phyloP scores from a whole-genome alignment of 2,113 vertebrate genomes.

The Syrrhaptes paradoxus region DNA sequence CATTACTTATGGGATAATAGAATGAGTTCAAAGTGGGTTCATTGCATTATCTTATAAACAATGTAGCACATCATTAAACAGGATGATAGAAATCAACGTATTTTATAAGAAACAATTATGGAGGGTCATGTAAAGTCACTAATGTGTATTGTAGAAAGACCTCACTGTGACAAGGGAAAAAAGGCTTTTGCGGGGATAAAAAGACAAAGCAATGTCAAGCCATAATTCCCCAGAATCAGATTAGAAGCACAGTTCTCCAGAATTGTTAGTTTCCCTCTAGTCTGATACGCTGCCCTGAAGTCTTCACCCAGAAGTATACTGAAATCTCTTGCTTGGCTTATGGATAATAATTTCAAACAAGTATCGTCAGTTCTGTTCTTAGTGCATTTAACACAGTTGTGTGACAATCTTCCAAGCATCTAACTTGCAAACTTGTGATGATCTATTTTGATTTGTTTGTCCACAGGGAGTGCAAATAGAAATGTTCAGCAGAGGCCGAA shows the following conservation, averaged over 20 bases:
- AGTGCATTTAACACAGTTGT: neutral
- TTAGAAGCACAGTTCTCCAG: neutral
- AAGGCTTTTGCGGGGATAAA: neutral
- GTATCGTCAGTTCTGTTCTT: neutral
- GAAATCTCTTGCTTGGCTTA: neutral
- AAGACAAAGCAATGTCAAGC: constrained; percentile 19
- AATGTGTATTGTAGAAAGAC: neutral
- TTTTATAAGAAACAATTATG: constrained; percentile 61
- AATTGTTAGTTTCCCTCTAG: neutral
- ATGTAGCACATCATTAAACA: constrained; percentile 54
- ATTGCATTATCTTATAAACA: constrained; percentile 62
- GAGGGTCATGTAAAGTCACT: neutral
- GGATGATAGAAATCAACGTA: constrained; percentile 60
- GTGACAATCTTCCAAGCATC: neutral
- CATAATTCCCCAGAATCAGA: neutral
- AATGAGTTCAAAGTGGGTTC: constrained; percentile 57
- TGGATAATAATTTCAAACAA: neutral
- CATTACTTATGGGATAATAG: constrained; percentile 55
- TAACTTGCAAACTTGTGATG: neutral
- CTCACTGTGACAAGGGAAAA: constrained; percentile 1
- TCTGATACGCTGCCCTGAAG: neutral
- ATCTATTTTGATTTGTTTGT: neutral
- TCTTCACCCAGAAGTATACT: neutral
- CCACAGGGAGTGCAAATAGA: neutral
- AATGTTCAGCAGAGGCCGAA: neutral